Percentiles rank a stretch among this genome's conserved stretches.
These are phyloP conservation scores for Parotocinclus haroldoi DNA, from an alignment of 2,797 vertebrate species.

Conservation along the genomic window DNA sequence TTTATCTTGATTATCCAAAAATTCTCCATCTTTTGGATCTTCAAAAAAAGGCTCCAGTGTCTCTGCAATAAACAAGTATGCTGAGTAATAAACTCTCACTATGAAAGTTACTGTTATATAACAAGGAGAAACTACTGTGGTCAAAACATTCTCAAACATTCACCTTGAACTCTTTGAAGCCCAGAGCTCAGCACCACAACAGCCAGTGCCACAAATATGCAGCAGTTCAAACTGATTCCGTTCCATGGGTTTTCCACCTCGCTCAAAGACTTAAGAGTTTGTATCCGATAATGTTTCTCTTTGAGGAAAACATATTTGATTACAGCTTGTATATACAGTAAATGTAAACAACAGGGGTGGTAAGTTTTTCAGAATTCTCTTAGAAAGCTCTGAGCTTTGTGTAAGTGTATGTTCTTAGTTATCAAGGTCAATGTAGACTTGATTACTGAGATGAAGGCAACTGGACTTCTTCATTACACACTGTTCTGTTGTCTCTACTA, in stretches of 20 bases:
- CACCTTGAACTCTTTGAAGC: conserved; percentile 84
- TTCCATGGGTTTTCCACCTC: conserved; percentile 83
- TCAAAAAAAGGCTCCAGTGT: conserved; percentile 64
- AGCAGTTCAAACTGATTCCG: conserved; percentile 85
- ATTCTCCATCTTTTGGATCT: conserved; percentile 55
- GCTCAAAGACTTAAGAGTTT: conserved; percentile 63
- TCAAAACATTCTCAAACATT: conserved; percentile 43
- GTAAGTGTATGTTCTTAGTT: too few species aligned
- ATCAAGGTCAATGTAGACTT: too few species aligned
- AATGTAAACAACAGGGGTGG: too few species aligned
- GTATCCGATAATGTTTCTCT: conserved; percentile 70
- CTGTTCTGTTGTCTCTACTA: too few species aligned
- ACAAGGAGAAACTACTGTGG: neutral
- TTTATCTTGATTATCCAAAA: conserved; percentile 32
- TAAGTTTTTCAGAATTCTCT: too few species aligned
- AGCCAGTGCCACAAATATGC: conserved; percentile 77
- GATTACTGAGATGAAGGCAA: too few species aligned
- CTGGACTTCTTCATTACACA: too few species aligned
- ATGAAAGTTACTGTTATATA: neutral
- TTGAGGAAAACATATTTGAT: neutral
- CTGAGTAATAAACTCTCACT: neutral
- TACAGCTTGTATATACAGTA: neutral
- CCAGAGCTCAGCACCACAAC: conserved; percentile 81
- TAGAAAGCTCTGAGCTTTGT: too few species aligned
- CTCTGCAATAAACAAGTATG: conserved; percentile 50